These are phyloP conservation scores for Protophormia terraenovae DNA, from an alignment of 2,888 invertebrate species.

Conservation along the genomic window DNA sequence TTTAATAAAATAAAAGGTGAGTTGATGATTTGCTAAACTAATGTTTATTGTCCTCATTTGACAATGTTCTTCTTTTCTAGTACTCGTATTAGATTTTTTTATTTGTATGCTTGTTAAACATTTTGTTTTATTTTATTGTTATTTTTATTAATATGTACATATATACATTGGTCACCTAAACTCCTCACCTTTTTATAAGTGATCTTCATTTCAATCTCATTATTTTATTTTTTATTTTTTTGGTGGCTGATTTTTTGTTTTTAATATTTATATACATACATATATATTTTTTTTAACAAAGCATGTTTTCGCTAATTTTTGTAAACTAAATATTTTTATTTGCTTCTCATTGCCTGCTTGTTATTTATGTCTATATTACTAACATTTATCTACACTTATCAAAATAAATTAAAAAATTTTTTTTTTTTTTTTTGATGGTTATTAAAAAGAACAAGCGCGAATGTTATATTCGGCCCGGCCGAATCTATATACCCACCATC, in stretches of 20 bases:
- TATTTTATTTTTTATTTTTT: background rate
- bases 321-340: conserved; percentile 10
- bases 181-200: conserved; percentile 32
- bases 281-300: conserved; percentile 35
- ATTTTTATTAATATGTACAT: no score
- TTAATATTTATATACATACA: no score
- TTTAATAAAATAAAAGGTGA: conserved; percentile 34
- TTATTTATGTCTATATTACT: no score
- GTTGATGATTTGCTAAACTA: conserved; percentile 7
- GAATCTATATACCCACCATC: no score
- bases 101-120: background rate
- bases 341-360: background rate
- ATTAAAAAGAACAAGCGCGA: no score
- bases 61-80: background rate
- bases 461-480: no score
- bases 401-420: no score
- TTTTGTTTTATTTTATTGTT: background rate
- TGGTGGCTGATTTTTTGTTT: conserved; percentile 50
- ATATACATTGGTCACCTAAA: conserved; percentile 25
- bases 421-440: background rate
- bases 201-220: conserved; percentile 42
- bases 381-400: no score
- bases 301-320: conserved; percentile 64
- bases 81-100: background rate
- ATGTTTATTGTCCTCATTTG: background rate